phyloP scores from a whole-genome alignment of 92 coral and sea anemone genomes.

The Diadumene lineata region DNA sequence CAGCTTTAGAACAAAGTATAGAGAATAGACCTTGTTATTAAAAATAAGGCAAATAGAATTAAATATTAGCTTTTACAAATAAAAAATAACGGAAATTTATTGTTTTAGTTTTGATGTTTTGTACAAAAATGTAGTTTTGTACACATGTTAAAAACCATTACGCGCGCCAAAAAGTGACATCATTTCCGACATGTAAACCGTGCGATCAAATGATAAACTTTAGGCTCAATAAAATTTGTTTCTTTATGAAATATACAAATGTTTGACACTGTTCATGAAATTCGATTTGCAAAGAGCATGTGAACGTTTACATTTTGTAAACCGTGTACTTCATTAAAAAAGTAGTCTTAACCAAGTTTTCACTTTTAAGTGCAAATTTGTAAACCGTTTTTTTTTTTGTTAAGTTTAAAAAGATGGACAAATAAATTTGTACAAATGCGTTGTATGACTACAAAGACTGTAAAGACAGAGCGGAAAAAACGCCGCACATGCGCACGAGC shows the following conservation, averaged over 20 bases:
- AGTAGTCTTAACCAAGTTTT: not conserved
- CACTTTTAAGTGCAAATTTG: not conserved
- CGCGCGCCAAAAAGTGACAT: not conserved
- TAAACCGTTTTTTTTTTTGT: not conserved
- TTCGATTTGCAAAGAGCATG: not conserved
- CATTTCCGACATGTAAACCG: not conserved
- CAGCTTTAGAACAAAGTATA: constrained; percentile 19
- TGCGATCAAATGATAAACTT: not conserved
- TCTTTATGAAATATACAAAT: not conserved
- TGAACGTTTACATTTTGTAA: not conserved
- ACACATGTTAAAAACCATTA: not conserved
- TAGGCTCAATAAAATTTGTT: not conserved
- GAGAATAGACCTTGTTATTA: constrained; percentile 17
- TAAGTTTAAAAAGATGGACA: not conserved
- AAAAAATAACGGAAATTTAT: not conserved
- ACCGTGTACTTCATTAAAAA: not conserved
- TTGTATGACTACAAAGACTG: too few relatives aligned
- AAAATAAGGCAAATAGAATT: not conserved
- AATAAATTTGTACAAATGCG: not conserved
- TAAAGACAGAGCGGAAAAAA: constrained; percentile 10
- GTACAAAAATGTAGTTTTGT: not conserved
- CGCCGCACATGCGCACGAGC: constrained; percentile 3
- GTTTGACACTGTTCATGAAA: not conserved
- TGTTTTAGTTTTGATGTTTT: not conserved
- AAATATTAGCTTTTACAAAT: not conserved